Evolutionary conservation across 2,888 invertebrate species (phyloP).

Genomic region (Parasteatoda lunata): DNA sequence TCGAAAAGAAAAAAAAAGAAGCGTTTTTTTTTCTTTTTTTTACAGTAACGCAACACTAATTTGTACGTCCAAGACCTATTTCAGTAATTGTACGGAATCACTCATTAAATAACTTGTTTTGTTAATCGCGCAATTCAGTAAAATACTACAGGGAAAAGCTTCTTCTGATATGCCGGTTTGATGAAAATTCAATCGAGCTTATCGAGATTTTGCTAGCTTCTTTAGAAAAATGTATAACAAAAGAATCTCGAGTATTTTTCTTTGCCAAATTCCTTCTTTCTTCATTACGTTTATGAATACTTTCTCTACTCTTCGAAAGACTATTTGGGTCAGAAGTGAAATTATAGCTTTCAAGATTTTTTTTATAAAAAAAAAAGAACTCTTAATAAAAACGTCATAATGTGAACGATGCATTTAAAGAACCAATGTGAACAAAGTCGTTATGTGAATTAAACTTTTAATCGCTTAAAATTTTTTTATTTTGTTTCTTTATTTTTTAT

Average conservation of each 20-base stretch:
- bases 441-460: no score
- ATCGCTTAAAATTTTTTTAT: no score
- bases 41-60: conserved; percentile 5
- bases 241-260: background rate
- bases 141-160: background rate
- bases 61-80: background rate
- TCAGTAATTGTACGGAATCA: conserved; percentile 3
- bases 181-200: conserved; percentile 17
- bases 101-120: background rate
- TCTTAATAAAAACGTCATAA: no score
- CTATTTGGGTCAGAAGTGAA: no score
- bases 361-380: no score
- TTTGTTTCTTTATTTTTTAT: no score
- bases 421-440: no score
- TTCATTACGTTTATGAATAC: no score
- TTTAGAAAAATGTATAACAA: background rate
- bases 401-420: no score
- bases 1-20: background rate
- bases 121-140: conserved; percentile 2
- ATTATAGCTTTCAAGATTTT: no score
- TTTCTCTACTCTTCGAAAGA: no score
- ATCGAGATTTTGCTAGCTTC: conserved; percentile 7
- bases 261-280: no score
- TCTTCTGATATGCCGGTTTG: background rate
- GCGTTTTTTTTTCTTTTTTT: background rate